Evolutionary conservation across 2,797 vertebrate genomes (phyloP), one percentile per base, ranked within the genome.

Genomic region (Sarcoramphus papa): DNA sequence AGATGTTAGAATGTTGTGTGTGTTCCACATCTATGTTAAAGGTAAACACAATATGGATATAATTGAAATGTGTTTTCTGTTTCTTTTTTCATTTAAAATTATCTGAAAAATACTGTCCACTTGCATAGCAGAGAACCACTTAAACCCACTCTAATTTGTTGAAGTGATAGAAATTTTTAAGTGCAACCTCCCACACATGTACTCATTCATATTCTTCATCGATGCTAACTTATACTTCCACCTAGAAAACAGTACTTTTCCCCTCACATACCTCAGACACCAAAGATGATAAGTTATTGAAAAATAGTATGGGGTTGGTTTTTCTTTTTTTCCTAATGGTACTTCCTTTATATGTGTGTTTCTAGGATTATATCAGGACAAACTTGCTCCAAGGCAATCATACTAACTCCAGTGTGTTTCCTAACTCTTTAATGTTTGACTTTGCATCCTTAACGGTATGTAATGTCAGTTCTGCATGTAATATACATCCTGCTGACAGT

Each of bases 221-320:
- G 0, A 51, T 3, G 6, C 1, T 62, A 73, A 90, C 76, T 77
- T 60, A 74, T 78, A 48, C 40, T 43, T 83, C 18, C 65, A 74
- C 40, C 20, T 74, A 63, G 47, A 77, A 74, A 88, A 24, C 9
- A 28, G 15, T 53, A 48, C 31, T 68, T 74, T 72, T 24, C n/a
- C 14, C 10, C 17, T 77, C 5, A 4, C 28, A 41, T 12, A 4
- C 23, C 15, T 91, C 22, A 51, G 70, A 76, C 59, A 73, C 14
- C 5, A 60, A 77, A 84, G 54, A 25, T 0, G 9, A 57, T 18
- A 40, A 84, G 14, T 9, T 48, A 56, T 8, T 68, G 53, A 78
- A 80, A 93, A 83, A 45, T 18, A 62, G 1, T 1, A 1, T 40
- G 5, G 7, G 10, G 7, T 13, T 57, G 22, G 0, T 45, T 43